Conservation (phyloP, 2,797 vertebrate species). For the Smutsia temminckii region DNA sequence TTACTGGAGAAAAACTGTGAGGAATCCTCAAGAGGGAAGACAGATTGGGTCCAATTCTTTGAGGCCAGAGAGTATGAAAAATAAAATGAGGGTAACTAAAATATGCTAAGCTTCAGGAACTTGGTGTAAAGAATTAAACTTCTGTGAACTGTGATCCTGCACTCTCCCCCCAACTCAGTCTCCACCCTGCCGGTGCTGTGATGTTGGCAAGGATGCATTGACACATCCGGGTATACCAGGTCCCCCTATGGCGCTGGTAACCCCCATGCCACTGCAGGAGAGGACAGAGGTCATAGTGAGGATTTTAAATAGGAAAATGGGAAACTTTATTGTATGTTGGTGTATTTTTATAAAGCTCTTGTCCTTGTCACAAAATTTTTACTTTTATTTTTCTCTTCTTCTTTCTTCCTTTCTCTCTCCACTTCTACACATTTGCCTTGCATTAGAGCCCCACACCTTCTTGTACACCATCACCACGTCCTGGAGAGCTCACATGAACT, state of each 20-base stretch:
- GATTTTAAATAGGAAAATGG: neutral
- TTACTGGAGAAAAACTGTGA: neutral
- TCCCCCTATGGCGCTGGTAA: fast-evolving
- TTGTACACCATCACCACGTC: too few relatives aligned
- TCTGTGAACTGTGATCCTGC: neutral
- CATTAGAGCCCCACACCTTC: fast-evolving
- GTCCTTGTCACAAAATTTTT: neutral
- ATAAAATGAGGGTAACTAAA: neutral
- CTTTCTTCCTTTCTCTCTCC: neutral
- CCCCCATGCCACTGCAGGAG: fast-evolving
- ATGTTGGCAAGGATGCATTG: neutral
- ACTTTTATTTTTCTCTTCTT: neutral
- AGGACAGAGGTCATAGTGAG: neutral
- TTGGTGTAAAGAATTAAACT: constrained; percentile 6
- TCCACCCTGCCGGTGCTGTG: neutral
- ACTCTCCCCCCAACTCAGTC: too few relatives aligned
- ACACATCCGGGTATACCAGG: fast-evolving
- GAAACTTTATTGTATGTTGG: neutral
- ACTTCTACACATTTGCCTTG: neutral
- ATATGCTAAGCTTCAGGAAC: neutral
- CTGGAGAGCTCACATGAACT: neutral
- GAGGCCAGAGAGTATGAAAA: neutral
- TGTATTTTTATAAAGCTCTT: neutral
- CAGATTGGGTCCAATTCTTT: neutral
- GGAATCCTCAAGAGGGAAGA: neutral